These are phyloP conservation scores for Spheniscus mendiculus DNA, from an alignment of 2,113 vertebrate species.

Conservation along the genomic window DNA sequence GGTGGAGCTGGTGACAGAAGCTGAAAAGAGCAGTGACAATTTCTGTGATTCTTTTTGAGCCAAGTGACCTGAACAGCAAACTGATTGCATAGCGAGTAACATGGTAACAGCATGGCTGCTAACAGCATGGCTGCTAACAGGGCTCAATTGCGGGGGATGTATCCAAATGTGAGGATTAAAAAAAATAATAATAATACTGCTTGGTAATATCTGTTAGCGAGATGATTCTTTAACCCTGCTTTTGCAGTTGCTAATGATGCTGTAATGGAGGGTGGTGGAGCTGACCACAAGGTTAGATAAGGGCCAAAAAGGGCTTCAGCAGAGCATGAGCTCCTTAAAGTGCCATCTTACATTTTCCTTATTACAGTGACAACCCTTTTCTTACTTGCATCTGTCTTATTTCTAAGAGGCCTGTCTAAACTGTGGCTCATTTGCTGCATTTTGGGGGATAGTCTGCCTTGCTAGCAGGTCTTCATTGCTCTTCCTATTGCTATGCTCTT, in stretches of 20 bases:
- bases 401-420: neutral
- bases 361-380: neutral
- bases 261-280: neutral
- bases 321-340: neutral
- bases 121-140: accelerated
- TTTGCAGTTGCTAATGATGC: neutral
- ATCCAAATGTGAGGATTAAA: neutral
- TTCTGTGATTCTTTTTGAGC: neutral
- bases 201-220: neutral
- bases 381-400: neutral
- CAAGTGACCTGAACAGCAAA: neutral
- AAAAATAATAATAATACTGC: neutral
- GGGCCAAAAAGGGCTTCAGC: neutral
- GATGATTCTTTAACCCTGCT: neutral
- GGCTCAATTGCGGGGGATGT: neutral
- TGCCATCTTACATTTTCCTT: neutral
- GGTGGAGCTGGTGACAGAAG: neutral
- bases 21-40: neutral
- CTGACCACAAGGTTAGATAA: neutral
- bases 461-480: neutral
- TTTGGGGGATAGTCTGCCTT: neutral
- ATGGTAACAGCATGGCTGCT: accelerated
- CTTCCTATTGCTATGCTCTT: accelerated
- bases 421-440: accelerated
- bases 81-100: neutral